Base-by-base conservation (phyloP, 1,140 invertebrate genomes). In the Cyrtorhinus lividipennis region DNA sequence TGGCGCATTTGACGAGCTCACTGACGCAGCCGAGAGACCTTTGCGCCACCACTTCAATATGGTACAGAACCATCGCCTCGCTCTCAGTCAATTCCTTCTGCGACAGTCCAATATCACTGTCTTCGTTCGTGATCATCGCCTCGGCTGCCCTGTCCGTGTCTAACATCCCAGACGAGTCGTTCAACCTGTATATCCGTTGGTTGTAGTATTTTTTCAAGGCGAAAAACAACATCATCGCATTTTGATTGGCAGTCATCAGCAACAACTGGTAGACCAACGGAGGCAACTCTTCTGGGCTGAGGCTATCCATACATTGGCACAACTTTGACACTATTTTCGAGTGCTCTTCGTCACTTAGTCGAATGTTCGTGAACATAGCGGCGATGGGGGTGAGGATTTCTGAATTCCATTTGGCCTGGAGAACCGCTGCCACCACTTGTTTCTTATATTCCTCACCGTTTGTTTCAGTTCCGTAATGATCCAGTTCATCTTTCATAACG, bases 51-150 rank as follows among this genome's bases (percentile, higher is more conserved):
- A 77, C 74, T 66, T 78, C 74, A 26, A 81, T 78, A 57, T 81
- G 75, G 66, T 76, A 81, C 0, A 82, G 68, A 22, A 82, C 75
- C n/a, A 76, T 79, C 60, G 76, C 76, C 71, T 81, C 79, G 65
- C 64, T 65, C 22, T 68, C 65, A 13, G 30, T 45, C 12, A 68
- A 20, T 23, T 66, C 67, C 23, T 63, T 66, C 46, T 62, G 66
- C 10, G 57, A 62, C 22, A 30, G 10, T 25, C 48, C 44, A 38
- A 56, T 62, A 13, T 53, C 24, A 25, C 60, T 62, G 15, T 62
- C 38, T 1, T 46, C 27, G 25, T 59, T 15, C 2, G 27, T 59
- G 8, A 24, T 59, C 59, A 44, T 61, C 22, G 18, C 27, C 2
- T 2, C 38, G 1, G 30, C 30, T 23, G 22, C 44, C 18, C 22